Conservation (phyloP, 2,797 vertebrate species). For the Zenarchopterus dispar region DNA sequence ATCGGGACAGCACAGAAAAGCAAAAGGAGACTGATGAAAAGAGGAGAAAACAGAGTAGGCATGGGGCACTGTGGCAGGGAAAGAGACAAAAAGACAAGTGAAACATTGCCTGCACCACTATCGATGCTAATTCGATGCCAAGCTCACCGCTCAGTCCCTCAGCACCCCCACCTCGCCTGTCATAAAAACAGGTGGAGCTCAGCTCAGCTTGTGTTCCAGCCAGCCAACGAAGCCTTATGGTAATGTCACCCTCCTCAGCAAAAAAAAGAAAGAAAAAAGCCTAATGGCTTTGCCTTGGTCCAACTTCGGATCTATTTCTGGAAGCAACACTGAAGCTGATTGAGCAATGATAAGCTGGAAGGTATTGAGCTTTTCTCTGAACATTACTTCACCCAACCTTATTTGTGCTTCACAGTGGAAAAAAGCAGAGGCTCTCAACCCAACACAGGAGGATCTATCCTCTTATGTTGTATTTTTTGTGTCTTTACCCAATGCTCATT, state of each 20-base stretch:
- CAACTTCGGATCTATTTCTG: slow-evolving; percentile 71
- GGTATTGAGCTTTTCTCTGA: slow-evolving; percentile 44
- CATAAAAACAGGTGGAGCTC: slow-evolving; percentile 73
- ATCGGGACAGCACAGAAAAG: slow-evolving; percentile 20
- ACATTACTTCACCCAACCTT: slow-evolving; percentile 52
- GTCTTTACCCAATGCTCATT: background rate
- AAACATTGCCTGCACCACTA: slow-evolving; percentile 37
- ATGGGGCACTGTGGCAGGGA: slow-evolving; percentile 19
- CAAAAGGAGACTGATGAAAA: slow-evolving; percentile 20
- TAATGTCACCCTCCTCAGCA: slow-evolving; percentile 62
- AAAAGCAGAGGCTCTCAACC: slow-evolving; percentile 1
- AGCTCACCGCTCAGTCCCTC: slow-evolving; percentile 13
- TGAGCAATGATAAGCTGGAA: slow-evolving; percentile 70
- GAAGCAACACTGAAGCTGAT: slow-evolving; percentile 64
- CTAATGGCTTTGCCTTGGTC: slow-evolving; percentile 67
- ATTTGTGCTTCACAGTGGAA: slow-evolving; percentile 25
- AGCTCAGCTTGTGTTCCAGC: slow-evolving; percentile 50
- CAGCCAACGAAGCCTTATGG: slow-evolving; percentile 58
- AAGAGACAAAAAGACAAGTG: slow-evolving; percentile 27
- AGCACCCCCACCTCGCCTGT: slow-evolving; percentile 37
- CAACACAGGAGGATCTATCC: background rate
- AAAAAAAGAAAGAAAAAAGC: slow-evolving; percentile 4
- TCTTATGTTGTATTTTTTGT: background rate
- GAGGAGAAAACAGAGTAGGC: slow-evolving; percentile 2
- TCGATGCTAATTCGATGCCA: slow-evolving; percentile 57